Evolutionary conservation across 2,888 invertebrate genomes (phyloP).

Genomic region (Theodoxus fluviatilis): DNA sequence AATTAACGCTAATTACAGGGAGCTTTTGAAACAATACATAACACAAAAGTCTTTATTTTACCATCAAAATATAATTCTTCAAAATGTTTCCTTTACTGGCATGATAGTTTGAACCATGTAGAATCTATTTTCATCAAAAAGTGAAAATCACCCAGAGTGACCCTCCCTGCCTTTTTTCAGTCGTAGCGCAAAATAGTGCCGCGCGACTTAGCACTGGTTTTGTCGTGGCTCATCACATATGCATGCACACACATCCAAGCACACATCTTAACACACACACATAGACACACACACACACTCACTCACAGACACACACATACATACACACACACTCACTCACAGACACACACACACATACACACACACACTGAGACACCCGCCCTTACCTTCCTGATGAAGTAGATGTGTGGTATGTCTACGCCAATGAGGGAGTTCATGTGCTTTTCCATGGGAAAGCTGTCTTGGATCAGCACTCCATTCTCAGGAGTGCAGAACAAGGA

Average conservation of each 20-base stretch:
- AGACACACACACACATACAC: not conserved
- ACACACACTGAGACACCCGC: not conserved
- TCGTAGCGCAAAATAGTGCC: too few species aligned
- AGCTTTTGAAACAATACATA: too few species aligned
- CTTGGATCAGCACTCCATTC: constrained; percentile 76
- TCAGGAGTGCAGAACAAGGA: constrained; percentile 77
- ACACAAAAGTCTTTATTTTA: too few species aligned
- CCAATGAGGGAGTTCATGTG: constrained; percentile 67
- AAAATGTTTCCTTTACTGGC: too few species aligned
- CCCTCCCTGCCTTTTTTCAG: too few species aligned
- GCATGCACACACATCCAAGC: too few species aligned
- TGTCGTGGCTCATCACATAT: constrained; percentile 13
- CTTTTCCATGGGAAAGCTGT: constrained; percentile 67
- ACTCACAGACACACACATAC: constrained; percentile 8
- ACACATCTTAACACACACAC: too few species aligned
- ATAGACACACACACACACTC: not conserved
- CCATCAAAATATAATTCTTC: too few species aligned
- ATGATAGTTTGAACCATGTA: too few species aligned
- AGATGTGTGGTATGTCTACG: constrained; percentile 70
- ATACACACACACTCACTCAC: not conserved
- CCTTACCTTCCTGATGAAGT: constrained; percentile 66
- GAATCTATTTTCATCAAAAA: too few species aligned
- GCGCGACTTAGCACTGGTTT: constrained; percentile 10
- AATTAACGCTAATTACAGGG: too few species aligned
- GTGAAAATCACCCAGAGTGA: too few species aligned